These are phyloP conservation scores for Schizopygopsis pylzovi DNA, from an alignment of 2,797 vertebrate species.

Conservation along the genomic window DNA sequence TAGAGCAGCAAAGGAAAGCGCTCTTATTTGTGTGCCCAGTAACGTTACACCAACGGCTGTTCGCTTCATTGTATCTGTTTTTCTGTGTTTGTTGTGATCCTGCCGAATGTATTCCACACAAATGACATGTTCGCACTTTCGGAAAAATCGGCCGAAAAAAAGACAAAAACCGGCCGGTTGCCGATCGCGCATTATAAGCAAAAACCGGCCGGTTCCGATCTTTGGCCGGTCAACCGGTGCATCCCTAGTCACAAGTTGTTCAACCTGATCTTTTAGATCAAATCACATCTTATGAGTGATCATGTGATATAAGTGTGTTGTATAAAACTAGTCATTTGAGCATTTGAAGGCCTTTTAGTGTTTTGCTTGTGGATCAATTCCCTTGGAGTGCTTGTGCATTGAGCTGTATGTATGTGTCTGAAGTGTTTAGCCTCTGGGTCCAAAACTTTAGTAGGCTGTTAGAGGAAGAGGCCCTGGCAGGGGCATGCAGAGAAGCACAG, in stretches of 20 bases:
- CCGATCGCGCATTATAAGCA: too few relatives aligned
- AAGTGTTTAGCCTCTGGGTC: slow-evolving; percentile 56
- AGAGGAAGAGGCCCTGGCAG: slow-evolving; percentile 72
- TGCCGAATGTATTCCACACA: too few relatives aligned
- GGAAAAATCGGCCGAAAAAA: too few relatives aligned
- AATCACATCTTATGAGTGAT: slow-evolving; percentile 5
- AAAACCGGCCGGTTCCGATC: too few relatives aligned
- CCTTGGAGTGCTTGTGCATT: not conserved
- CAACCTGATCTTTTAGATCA: not conserved
- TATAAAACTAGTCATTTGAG: slow-evolving; percentile 2
- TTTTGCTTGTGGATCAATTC: not conserved
- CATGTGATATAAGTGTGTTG: slow-evolving; percentile 14
- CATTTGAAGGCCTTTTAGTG: slow-evolving; percentile 12
- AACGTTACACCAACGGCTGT: too few relatives aligned
- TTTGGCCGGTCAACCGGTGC: too few relatives aligned
- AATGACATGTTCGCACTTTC: too few relatives aligned
- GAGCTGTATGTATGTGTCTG: slow-evolving; percentile 42
- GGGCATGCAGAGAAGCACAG: slow-evolving; percentile 54
- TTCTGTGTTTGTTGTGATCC: too few relatives aligned
- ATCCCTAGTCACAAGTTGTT: slow-evolving; percentile 3
- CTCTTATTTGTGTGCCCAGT: too few relatives aligned
- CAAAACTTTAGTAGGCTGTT: slow-evolving; percentile 66
- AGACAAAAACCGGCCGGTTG: too few relatives aligned
- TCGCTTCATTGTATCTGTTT: too few relatives aligned
- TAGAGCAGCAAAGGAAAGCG: too few relatives aligned